phyloP scores from a whole-genome alignment of 2,113 vertebrate species.

The Larimichthys polyactis region DNA sequence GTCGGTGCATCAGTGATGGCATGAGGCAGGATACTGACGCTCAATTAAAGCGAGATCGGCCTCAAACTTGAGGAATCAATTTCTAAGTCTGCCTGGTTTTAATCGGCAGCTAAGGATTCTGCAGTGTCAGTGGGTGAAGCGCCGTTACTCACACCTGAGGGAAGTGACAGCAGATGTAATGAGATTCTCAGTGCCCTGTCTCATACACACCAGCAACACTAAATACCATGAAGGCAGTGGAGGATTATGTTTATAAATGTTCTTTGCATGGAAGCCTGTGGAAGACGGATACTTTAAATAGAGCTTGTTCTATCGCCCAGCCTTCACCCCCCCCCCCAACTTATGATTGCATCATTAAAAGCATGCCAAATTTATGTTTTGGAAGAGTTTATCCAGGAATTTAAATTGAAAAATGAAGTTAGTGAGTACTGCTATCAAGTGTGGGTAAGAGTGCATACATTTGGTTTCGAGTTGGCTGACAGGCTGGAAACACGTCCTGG shows the following conservation, averaged over 20 bases:
- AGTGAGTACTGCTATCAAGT: too few species aligned
- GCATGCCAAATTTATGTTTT: neutral
- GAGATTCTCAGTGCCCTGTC: slow-evolving; percentile 50
- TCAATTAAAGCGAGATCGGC: slow-evolving; percentile 73
- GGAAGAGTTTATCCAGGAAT: neutral
- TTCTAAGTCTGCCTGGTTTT: slow-evolving; percentile 58
- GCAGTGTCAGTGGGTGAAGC: slow-evolving; percentile 57
- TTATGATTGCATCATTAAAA: slow-evolving; percentile 19
- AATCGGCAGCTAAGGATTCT: slow-evolving; percentile 54
- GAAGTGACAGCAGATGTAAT: slow-evolving; percentile 73
- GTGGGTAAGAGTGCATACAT: neutral
- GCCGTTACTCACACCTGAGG: slow-evolving; percentile 74
- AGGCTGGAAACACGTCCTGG: slow-evolving; percentile 1
- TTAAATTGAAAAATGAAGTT: neutral
- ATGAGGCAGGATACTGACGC: slow-evolving; percentile 53
- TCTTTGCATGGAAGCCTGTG: slow-evolving; percentile 3
- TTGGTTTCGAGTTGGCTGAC: neutral
- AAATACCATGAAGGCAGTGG: slow-evolving; percentile 46
- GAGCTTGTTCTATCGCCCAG: neutral
- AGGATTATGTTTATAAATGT: slow-evolving; percentile 45
- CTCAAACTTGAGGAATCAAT: slow-evolving; percentile 72
- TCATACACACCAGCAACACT: slow-evolving; percentile 45
- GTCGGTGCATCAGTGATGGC: slow-evolving; percentile 26
- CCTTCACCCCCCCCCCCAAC: neutral
- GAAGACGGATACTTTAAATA: slow-evolving; percentile 16